These are phyloP conservation scores for Conus betulinus DNA, from an alignment of 1,140 invertebrate species.

Conservation along the genomic window DNA sequence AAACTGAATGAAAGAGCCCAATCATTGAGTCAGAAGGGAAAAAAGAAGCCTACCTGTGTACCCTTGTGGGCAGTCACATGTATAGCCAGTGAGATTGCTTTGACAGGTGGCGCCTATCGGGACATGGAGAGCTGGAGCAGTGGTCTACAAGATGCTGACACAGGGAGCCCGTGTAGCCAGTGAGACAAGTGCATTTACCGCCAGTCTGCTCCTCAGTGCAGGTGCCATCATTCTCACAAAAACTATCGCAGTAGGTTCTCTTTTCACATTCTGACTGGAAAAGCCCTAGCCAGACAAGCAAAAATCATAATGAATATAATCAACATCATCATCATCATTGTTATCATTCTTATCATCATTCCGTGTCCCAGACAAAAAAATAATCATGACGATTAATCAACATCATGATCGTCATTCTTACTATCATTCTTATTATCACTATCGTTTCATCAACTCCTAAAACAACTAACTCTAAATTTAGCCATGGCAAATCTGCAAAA, in stretches of 20 bases:
- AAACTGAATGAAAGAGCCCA: too few species aligned
- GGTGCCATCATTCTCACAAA: not conserved
- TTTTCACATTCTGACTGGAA: not conserved
- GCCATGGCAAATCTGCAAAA: too few species aligned
- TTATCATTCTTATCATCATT: too few species aligned
- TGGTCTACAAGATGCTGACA: conserved; percentile 67
- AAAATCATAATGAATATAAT: too few species aligned
- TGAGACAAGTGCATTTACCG: conserved; percentile 63
- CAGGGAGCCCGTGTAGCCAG: conserved; percentile 61
- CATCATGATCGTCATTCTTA: too few species aligned
- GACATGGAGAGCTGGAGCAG: conserved; percentile 26
- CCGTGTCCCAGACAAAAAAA: too few species aligned
- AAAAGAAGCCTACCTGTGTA: not conserved
- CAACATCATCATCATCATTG: too few species aligned
- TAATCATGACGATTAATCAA: too few species aligned
- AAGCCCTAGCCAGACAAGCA: not conserved
- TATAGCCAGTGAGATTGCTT: not conserved
- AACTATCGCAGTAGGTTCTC: not conserved
- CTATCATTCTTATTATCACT: too few species aligned
- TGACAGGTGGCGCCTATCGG: not conserved
- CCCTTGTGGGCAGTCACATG: not conserved
- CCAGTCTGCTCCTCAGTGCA: not conserved
- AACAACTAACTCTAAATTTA: too few species aligned
- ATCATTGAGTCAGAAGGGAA: too few species aligned
- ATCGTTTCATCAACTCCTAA: too few species aligned